Percentiles rank a stretch among this genome's conserved stretches.
phyloP scores from a whole-genome alignment of 1,140 invertebrate species.

The Aphelinus atriplicis region DNA sequence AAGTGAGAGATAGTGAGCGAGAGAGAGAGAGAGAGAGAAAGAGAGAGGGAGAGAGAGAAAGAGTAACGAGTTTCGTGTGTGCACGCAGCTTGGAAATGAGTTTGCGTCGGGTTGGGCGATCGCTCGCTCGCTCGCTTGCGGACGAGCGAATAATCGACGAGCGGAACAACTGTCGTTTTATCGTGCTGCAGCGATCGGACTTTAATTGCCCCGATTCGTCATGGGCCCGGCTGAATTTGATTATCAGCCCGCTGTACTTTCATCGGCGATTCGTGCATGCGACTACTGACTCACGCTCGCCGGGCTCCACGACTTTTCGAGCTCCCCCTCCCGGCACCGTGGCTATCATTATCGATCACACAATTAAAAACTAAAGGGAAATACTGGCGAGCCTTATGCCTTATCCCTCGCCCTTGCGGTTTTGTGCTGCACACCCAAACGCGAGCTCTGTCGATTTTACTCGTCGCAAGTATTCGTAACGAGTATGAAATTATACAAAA shows the following conservation, averaged over 20 bases:
- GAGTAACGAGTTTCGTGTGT: conserved; percentile 24
- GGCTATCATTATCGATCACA: conserved; percentile 57
- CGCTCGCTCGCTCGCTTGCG: background rate
- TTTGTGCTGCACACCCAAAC: background rate
- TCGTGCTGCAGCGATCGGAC: conserved; percentile 59
- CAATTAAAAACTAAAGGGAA: conserved; percentile 50
- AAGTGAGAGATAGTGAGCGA: background rate
- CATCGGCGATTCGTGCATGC: conserved; percentile 53
- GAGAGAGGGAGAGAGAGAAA: too few relatives aligned
- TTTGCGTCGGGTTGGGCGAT: conserved; percentile 14
- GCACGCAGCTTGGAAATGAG: background rate
- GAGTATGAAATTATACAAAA: too few relatives aligned
- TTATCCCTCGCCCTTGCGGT: background rate
- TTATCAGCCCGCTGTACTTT: conserved; percentile 53
- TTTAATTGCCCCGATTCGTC: conserved; percentile 67
- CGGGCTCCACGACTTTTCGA: conserved; percentile 20
- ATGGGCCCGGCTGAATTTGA: conserved; percentile 63
- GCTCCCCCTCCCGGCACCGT: background rate
- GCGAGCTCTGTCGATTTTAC: too few relatives aligned
- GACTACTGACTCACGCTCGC: conserved; percentile 58
- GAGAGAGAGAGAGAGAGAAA: too few relatives aligned
- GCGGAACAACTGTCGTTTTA: conserved; percentile 54
- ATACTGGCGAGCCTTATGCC: background rate
- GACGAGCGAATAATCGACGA: conserved; percentile 55
- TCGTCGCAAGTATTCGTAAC: too few relatives aligned